A percentile compares a stretch with the other conserved stretches of the same genome.
Conservation (phyloP, 2,113 vertebrate species). For the Gasterosteus nipponicus region DNA sequence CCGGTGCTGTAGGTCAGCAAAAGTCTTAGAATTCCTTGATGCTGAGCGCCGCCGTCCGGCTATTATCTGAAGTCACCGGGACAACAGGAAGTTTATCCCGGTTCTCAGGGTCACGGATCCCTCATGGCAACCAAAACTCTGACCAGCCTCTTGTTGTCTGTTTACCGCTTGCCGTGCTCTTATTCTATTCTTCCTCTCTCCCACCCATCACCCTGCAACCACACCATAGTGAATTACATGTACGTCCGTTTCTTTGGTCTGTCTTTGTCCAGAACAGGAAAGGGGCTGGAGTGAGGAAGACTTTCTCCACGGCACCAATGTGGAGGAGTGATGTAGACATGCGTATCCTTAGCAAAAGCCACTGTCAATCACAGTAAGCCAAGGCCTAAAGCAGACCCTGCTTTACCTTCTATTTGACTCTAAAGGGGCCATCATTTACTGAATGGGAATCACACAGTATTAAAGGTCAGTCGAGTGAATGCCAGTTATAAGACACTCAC, state of each 20-base stretch:
- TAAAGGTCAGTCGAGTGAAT: background rate
- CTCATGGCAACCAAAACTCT: conserved; percentile 18
- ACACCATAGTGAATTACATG: conserved; percentile 35
- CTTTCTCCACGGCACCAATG: conserved; percentile 4
- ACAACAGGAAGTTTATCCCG: conserved; percentile 52
- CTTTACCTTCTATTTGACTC: background rate
- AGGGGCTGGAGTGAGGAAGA: background rate
- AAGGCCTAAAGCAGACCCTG: background rate
- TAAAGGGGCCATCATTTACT: background rate
- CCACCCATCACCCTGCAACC: conserved; percentile 21
- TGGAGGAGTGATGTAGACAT: background rate
- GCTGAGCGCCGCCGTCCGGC: background rate
- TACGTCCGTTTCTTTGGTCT: conserved; percentile 37
- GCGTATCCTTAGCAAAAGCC: background rate
- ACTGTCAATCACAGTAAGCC: background rate
- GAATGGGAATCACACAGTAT: background rate
- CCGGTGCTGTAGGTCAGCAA: conserved; percentile 31
- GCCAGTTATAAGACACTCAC: background rate
- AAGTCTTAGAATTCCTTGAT: background rate
- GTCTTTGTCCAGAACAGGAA: conserved; percentile 32
- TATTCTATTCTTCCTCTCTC: conserved; percentile 17
- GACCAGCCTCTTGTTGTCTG: background rate
- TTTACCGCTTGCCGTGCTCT: conserved; percentile 27
- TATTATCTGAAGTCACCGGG: conserved; percentile 21
- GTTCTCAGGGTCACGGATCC: conserved; percentile 30